Base-by-base conservation (phyloP, 2,113 vertebrate species). In the Lipotes vexillifer region DNA sequence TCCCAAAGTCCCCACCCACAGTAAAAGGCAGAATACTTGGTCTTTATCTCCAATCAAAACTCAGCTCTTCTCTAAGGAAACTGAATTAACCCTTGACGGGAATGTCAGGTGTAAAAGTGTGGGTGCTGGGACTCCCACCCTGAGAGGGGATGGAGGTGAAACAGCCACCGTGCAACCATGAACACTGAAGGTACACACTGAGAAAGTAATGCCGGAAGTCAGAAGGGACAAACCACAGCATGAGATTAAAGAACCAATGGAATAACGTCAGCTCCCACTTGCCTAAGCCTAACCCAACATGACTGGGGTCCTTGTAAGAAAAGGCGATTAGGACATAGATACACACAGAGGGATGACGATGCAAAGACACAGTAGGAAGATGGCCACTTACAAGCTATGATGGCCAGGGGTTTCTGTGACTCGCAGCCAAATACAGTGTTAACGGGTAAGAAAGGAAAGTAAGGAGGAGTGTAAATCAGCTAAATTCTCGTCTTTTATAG, bases 381-480 rank as follows among this genome's bases (percentile, higher is more conserved):
- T 1, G 12, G 33, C 23, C 77, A 17, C 1, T 57, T n/a, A 36
- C 52, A 36, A 80, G 77, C 33, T 25, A 15, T 15, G 49, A 52
- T 4, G 23, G 20, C 41, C 81, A 41, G 25, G 21, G 21, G 29
- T 14, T 38, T 25, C 88, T 3, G 36, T n/a, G n/a, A 83, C 44
- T 8, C 9, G 17, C 12, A 25, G 66, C 59, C 59, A 27, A 90
- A 61, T 8, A 8, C n/a, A 36, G 18, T 4, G 55, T 29, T 36
- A 36, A 57, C 41, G 13, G 20, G 6, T 44, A 46, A 44, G 29
- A 25, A 52, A 38, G 13, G 38, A 31, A 27, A 41, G 25, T 4
- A 44, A 31, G 36, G 5, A 61, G 55, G 3, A 3, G 1, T 2
- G 1, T 2, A 5, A n/a, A 14, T 21, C 1, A 49, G 10, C 68